Conservation (phyloP, 2,113 vertebrate genomes). For the Menidia beryllina region DNA sequence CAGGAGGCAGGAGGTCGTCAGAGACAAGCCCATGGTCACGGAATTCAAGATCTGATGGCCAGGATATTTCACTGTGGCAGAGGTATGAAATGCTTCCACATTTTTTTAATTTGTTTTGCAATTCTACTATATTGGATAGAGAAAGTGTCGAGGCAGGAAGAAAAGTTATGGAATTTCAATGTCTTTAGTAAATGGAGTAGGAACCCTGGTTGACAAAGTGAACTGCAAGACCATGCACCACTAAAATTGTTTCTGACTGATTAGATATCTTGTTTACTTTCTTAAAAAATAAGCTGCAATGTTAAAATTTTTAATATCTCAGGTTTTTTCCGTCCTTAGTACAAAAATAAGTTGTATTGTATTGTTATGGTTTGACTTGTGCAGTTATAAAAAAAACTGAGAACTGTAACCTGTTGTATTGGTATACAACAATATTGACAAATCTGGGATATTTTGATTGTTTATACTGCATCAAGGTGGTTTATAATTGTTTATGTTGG, state of each 20-base stretch:
- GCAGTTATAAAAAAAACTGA: slow-evolving; percentile 6
- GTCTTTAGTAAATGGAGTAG: no score
- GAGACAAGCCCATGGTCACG: neutral
- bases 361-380: neutral
- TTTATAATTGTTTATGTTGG: neutral
- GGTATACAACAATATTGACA: neutral
- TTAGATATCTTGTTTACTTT: no score
- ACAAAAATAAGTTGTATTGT: no score
- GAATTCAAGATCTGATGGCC: neutral
- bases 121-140: no score
- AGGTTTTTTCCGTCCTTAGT: no score
- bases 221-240: no score
- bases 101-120: neutral
- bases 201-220: no score
- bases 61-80: neutral
- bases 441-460: neutral
- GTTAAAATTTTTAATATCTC: no score
- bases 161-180: no score
- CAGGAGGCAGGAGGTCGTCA: slow-evolving; percentile 30
- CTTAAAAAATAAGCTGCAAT: no score
- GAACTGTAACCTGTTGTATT: neutral
- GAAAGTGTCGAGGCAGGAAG: no score
- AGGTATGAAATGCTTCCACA: neutral
- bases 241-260: no score
- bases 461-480: neutral